phyloP scores from a whole-genome alignment of 2,888 invertebrate species.

The Allolobophora icterica region DNA sequence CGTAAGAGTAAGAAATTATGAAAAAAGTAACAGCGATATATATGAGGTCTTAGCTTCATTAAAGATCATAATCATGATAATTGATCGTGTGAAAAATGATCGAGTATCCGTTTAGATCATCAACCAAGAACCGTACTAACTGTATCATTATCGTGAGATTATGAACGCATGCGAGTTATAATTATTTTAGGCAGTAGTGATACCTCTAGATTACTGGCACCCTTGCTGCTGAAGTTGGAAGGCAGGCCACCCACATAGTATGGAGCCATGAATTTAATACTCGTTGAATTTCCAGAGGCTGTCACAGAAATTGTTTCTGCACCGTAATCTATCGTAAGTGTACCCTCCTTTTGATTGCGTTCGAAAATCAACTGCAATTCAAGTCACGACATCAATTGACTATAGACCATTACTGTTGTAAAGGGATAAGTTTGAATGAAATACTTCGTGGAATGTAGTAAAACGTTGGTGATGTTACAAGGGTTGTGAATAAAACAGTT shows the following conservation, averaged over 20 bases:
- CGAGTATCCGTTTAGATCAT: not conserved
- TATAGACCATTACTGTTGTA: no score
- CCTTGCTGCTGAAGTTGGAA: conserved; percentile 66
- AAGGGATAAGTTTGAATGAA: no score
- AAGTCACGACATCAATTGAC: not conserved
- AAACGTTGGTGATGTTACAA: not conserved
- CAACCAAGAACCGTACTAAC: not conserved
- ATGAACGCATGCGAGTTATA: not conserved
- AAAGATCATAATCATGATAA: not conserved
- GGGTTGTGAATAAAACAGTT: not conserved
- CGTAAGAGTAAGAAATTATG: not conserved
- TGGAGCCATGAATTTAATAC: conserved; percentile 73
- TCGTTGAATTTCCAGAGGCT: conserved; percentile 67
- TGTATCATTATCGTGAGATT: not conserved
- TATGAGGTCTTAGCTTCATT: not conserved
- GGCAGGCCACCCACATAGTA: conserved; percentile 82
- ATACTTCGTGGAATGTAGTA: not conserved
- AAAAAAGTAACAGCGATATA: not conserved
- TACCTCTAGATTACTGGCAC: conserved; percentile 64
- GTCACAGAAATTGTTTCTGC: conserved; percentile 66
- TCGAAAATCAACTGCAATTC: conserved; percentile 70
- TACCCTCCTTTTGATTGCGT: conserved; percentile 73
- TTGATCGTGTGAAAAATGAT: not conserved
- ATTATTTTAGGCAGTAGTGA: not conserved
- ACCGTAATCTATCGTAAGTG: conserved; percentile 72